Evolutionary conservation across 2,888 invertebrate species (phyloP), one percentile per base, ranked within the genome.

Genomic region (Malthinus flaveolus): DNA sequence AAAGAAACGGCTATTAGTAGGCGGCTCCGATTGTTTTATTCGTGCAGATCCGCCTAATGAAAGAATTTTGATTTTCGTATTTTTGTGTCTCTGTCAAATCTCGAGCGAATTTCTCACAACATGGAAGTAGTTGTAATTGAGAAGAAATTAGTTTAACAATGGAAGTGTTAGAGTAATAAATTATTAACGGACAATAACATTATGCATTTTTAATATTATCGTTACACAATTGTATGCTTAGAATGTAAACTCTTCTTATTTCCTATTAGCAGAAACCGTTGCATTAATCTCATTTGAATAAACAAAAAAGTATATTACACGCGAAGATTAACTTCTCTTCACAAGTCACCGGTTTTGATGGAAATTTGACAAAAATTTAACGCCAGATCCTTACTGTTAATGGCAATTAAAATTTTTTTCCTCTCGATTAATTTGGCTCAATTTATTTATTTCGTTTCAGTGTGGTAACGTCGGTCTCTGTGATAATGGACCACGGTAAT

Each of bases 381-480:
- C 39, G 39, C 39, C 12, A 42, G 39, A 15, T 7, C 23, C 39
- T 42, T 42, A 12, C 15, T 42, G 9, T 35, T 35, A 35, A 10
- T 12, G 15, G 15, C 8, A 4, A 42, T 15, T 15, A 12, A 8
- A 37, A 37, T 42, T 42, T 12, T 12, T 42, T 23, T 23, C 23
- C 23, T 23, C 23, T 23, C 23, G 23, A 23, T 23, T 23, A 23
- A 23, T 23, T 23, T 23, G 5, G 5, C 2, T 23, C n/a, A n/a
- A n/a, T n/a, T 35, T 31, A 37, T 35, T n/a, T 37, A 4, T 39
- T 39, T 34, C 36, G 35, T 80, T 81, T 32, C 77, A 87, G 87
- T 70, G 85, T 85, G 61, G 84, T 85, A 11, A 85, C 87, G 15
- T 86, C 87, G 7, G 86, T 87, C 1, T 85, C 87, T 6, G 85